Evolutionary conservation across 2,113 vertebrate species (phyloP).

Genomic region (Syngnathus typhle): DNA sequence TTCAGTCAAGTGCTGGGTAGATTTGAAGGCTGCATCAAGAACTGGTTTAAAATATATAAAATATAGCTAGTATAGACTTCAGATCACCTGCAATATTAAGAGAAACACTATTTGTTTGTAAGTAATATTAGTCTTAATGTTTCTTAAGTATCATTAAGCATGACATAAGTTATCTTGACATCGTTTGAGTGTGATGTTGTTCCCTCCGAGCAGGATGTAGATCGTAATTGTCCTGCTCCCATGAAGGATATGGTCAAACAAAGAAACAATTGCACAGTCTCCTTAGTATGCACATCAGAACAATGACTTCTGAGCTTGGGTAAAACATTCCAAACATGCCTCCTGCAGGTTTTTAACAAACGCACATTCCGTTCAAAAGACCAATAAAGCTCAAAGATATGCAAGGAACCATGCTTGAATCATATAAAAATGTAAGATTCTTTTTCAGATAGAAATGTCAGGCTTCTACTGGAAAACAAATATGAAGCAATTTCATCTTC

Average conservation of each 20-base stretch:
- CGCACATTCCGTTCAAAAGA: conserved; percentile 38
- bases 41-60: neutral
- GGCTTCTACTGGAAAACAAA: neutral
- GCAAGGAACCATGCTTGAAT: neutral
- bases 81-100: neutral
- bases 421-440: neutral
- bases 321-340: conserved; percentile 39
- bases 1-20: neutral
- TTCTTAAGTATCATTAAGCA: neutral
- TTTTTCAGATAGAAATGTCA: neutral
- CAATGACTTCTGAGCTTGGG: conserved; percentile 42
- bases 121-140: neutral
- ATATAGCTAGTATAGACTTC: neutral
- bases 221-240: conserved; percentile 43
- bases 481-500: neutral
- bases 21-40: neutral
- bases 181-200: conserved; percentile 37
- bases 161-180: neutral
- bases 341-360: conserved; percentile 40
- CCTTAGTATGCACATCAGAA: conserved; percentile 40
- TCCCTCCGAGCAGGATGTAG: conserved; percentile 44
- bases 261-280: conserved; percentile 56
- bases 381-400: conserved; percentile 8
- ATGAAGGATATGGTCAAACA: conserved; percentile 62
- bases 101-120: neutral